Conservation (phyloP, 2,888 invertebrate species). For the Macaria liturata region DNA sequence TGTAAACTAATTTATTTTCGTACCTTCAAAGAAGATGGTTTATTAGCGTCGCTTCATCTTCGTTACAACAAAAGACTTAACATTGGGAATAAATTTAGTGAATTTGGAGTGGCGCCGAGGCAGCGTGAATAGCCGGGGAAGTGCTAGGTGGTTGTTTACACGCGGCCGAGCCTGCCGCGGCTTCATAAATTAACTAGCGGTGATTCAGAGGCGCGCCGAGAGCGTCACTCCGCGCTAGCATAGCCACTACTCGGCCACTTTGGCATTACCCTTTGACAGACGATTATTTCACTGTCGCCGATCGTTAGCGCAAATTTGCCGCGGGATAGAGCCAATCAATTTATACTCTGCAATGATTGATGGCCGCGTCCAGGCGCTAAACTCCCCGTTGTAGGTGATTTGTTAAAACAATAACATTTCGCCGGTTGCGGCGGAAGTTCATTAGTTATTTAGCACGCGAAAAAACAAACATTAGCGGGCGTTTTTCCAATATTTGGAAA, state of each 20-base stretch:
- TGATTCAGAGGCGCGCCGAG: constrained; percentile 71
- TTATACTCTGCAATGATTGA: constrained; percentile 47
- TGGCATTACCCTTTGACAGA: constrained; percentile 78
- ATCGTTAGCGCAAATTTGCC: constrained; percentile 71
- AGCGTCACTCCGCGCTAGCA: constrained; percentile 62
- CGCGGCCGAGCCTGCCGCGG: constrained; percentile 36
- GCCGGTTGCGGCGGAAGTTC: constrained; percentile 31
- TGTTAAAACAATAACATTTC: constrained; percentile 32
- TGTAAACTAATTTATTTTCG: constrained; percentile 67
- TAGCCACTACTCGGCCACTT: constrained; percentile 60
- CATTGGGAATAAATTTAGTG: constrained; percentile 66
- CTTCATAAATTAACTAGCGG: constrained; percentile 74
- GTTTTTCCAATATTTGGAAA: constrained; percentile 4
- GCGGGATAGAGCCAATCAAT: constrained; percentile 57
- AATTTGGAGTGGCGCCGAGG: constrained; percentile 61
- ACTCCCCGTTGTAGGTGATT: constrained; percentile 24
- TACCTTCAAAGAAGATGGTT: constrained; percentile 72
- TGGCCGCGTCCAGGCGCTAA: constrained; percentile 29
- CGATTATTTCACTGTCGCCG: constrained; percentile 76
- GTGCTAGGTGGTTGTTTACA: constrained; percentile 54
- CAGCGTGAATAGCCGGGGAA: background rate
- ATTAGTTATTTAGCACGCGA: constrained; percentile 27
- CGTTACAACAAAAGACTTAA: constrained; percentile 66
- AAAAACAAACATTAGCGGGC: constrained; percentile 18
- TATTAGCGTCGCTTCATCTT: constrained; percentile 56